These are phyloP conservation scores for Corvus cornix DNA, from an alignment of 2,113 vertebrate genomes.

Conservation along the genomic window DNA sequence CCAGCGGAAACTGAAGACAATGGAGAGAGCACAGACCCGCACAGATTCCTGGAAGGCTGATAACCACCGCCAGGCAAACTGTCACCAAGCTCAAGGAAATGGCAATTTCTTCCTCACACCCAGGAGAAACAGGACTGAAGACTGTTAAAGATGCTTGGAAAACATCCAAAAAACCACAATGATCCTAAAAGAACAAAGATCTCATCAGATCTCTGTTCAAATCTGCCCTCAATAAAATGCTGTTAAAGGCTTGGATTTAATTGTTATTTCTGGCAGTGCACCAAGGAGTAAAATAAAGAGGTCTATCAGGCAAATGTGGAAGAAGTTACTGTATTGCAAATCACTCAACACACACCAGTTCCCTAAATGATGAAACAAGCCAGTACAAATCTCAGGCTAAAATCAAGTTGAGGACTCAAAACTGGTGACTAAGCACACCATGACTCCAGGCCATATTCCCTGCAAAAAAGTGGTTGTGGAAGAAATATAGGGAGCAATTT, in stretches of 20 bases:
- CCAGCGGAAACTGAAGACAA: background rate
- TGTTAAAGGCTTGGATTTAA: constrained; percentile 9
- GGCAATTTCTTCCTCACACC: background rate
- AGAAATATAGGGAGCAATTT: background rate
- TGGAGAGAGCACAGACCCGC: rapidly evolving
- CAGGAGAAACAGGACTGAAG: background rate
- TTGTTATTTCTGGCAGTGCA: constrained; percentile 23
- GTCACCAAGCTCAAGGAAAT: background rate
- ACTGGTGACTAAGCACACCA: background rate
- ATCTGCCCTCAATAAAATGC: constrained; percentile 4
- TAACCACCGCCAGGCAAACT: background rate
- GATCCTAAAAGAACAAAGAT: constrained; percentile 13
- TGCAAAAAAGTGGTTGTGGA: background rate
- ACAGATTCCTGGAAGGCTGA: background rate
- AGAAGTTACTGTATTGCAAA: background rate
- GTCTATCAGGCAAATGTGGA: background rate
- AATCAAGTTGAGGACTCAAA: background rate
- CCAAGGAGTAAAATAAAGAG: constrained; percentile 17
- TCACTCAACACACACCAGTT: background rate
- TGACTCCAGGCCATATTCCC: background rate
- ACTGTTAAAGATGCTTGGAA: background rate
- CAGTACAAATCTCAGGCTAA: background rate
- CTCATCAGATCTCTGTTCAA: constrained; percentile 11
- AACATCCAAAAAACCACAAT: background rate
- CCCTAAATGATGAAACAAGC: background rate